Evolutionary conservation across 2,888 invertebrate species (phyloP).

Genomic region (Schizaphis graminum): DNA sequence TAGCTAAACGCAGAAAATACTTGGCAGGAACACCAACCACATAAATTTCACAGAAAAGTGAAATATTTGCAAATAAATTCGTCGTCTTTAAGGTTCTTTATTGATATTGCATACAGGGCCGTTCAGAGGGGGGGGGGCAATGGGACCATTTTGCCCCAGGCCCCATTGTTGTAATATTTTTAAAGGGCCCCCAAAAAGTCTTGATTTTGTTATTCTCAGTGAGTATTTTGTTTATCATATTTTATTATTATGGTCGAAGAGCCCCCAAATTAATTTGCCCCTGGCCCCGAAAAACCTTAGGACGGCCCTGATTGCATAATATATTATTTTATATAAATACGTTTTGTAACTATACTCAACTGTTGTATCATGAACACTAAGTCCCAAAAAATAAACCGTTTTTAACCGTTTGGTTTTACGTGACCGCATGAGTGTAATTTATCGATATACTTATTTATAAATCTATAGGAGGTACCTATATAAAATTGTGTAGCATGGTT

Average conservation of each 20-base stretch:
- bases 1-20: background rate
- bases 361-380: background rate
- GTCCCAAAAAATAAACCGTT: background rate
- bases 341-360: background rate
- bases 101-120: background rate
- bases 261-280: no score
- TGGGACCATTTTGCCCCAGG: no score
- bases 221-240: no score
- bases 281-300: no score
- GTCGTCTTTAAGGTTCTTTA: background rate
- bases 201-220: no score
- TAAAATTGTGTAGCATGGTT: background rate
- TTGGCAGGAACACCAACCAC: background rate
- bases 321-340: constrained; percentile 17
- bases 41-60: background rate
- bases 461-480: background rate
- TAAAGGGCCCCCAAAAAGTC: no score
- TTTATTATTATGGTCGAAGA: no score
- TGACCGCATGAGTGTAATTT: background rate
- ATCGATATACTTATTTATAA: background rate
- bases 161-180: no score
- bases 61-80: background rate
- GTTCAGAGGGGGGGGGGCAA: no score
- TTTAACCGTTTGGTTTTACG: background rate
- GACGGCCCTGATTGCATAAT: no score